phyloP scores from a whole-genome alignment of 2,888 invertebrate genomes.

The Cecidostiba fungosa region DNA sequence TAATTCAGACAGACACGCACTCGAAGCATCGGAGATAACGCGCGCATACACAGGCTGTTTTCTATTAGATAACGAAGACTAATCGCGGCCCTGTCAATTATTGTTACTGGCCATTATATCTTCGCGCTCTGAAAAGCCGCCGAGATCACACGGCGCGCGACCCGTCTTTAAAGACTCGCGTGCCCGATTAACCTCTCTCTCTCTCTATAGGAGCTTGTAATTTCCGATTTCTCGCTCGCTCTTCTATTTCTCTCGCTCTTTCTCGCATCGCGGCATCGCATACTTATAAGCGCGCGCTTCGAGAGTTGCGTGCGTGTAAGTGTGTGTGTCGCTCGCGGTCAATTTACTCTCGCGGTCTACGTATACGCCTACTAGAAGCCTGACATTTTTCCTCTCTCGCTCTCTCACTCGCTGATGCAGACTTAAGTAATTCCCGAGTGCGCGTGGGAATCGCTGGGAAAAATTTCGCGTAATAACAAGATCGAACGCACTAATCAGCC shows the following conservation, averaged over 20 bases:
- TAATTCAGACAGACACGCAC: too few relatives aligned
- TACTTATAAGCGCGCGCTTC: background rate
- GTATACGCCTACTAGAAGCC: conserved; percentile 29
- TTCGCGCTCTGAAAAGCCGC: conserved; percentile 44
- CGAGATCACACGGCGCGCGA: conserved; percentile 4
- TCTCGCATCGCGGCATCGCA: too few relatives aligned
- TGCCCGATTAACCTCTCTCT: conserved; percentile 41
- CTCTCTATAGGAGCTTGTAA: conserved; percentile 8
- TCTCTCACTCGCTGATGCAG: too few relatives aligned
- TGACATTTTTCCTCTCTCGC: conserved; percentile 39
- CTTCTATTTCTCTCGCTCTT: background rate
- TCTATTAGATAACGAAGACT: conserved; percentile 69
- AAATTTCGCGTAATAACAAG: conserved; percentile 60
- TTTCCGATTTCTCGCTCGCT: conserved; percentile 35
- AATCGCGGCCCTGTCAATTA: conserved; percentile 70
- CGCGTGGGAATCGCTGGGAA: conserved; percentile 55
- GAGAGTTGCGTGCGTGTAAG: background rate
- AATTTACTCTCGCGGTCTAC: conserved; percentile 35
- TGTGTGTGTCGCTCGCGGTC: conserved; percentile 40
- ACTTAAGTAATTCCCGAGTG: conserved; percentile 36
- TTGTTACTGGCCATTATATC: conserved; percentile 49
- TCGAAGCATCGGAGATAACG: conserved; percentile 37
- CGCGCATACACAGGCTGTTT: conserved; percentile 60
- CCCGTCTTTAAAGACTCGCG: conserved; percentile 39
- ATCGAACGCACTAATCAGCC: conserved; percentile 61